phyloP scores from a whole-genome alignment of 2,113 vertebrate species.

The Osmerus mordax region DNA sequence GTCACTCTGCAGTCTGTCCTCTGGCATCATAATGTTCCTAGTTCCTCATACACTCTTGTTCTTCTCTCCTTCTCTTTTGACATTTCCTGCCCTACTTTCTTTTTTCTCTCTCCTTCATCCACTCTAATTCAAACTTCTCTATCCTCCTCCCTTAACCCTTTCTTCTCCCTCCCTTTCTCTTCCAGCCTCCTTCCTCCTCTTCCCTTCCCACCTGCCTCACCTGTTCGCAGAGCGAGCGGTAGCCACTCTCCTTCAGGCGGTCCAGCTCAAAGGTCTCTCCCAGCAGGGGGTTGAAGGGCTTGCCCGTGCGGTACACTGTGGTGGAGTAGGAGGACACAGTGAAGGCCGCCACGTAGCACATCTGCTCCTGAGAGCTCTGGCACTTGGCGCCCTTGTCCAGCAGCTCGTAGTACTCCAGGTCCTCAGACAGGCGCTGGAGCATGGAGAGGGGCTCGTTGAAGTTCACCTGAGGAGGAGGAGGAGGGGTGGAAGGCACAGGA shows the following conservation, averaged over 20 bases:
- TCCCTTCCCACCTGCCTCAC: slow-evolving; percentile 69
- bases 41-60: too few species aligned
- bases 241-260: slow-evolving; percentile 83
- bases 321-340: slow-evolving; percentile 96
- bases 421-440: slow-evolving; percentile 94
- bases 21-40: too few species aligned
- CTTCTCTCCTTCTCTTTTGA: too few species aligned
- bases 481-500: neutral
- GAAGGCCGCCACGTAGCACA: slow-evolving; percentile 94
- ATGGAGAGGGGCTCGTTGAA: slow-evolving; percentile 96
- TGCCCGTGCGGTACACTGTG: slow-evolving; percentile 92
- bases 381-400: slow-evolving; percentile 85
- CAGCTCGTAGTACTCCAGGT: slow-evolving; percentile 92
- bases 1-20: neutral
- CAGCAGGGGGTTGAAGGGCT: slow-evolving; percentile 94
- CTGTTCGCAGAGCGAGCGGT: slow-evolving; percentile 94
- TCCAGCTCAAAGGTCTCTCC: slow-evolving; percentile 97
- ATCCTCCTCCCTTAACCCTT: neutral
- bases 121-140: too few species aligned
- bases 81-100: too few species aligned
- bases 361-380: slow-evolving; percentile 88
- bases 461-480: slow-evolving; percentile 77
- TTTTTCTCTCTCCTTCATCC: too few species aligned
- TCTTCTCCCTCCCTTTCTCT: slow-evolving; percentile 27
- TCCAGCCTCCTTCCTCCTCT: slow-evolving; percentile 70